phyloP scores from a whole-genome alignment of 2,797 vertebrate species.

The Lophius americanus region DNA sequence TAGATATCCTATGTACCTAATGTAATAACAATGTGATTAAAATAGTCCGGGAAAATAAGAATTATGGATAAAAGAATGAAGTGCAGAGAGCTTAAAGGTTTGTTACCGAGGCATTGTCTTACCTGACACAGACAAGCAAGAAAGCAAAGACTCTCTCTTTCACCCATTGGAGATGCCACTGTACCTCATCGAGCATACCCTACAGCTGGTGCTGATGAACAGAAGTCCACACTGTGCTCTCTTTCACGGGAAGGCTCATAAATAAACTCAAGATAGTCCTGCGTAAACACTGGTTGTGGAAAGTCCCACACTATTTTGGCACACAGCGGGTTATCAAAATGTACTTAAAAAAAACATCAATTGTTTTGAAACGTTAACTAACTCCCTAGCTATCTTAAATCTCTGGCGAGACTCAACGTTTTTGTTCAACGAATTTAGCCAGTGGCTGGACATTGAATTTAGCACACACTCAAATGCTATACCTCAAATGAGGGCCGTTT shows the following conservation, averaged over 20 bases:
- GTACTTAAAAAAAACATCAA: background rate
- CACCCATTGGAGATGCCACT: constrained; percentile 60
- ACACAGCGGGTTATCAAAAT: constrained; percentile 23
- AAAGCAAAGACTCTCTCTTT: constrained; percentile 55
- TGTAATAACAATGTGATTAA: background rate
- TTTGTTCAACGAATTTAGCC: constrained; percentile 7
- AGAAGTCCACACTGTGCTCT: constrained; percentile 3
- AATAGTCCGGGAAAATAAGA: background rate
- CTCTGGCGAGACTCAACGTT: background rate
- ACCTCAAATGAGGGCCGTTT: constrained; percentile 31
- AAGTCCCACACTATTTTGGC: constrained; percentile 66
- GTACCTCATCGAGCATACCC: constrained; percentile 30
- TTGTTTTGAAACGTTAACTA: background rate
- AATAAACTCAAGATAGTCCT: background rate
- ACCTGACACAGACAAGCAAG: constrained; percentile 72
- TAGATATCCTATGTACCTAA: too few relatives aligned
- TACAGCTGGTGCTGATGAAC: constrained; percentile 20
- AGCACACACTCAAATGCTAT: constrained; percentile 44
- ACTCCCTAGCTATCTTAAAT: background rate
- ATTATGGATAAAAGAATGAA: background rate
- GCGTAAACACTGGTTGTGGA: constrained; percentile 48
- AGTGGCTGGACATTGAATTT: constrained; percentile 68
- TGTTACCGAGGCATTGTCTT: constrained; percentile 33
- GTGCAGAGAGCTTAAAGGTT: background rate
- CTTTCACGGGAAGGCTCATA: constrained; percentile 6